Base-by-base conservation (phyloP, 2,113 vertebrate species). In the Crotalus horridus region DNA sequence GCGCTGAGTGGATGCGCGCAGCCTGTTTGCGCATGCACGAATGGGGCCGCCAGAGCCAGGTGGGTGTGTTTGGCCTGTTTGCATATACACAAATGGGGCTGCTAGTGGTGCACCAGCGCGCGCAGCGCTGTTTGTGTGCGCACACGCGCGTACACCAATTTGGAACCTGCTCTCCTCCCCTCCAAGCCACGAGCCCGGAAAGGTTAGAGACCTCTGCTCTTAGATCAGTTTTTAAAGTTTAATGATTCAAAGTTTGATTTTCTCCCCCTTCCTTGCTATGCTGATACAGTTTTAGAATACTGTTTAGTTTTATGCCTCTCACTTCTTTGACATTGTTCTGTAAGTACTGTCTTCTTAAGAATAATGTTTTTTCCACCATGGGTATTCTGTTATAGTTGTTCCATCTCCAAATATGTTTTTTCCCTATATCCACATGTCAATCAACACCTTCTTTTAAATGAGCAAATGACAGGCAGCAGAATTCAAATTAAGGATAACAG, bases 301-400 rank as follows among this genome's bases (percentile, higher is more conserved):
- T 93, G 94, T 93, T 95, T 94, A 91, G 96, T 95, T 96, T 95
- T 94, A 95, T 94, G 87, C 95, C 59, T 95, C 96, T 94, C 87
- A 96, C 94, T 92, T 95, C 95, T 95, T 95, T 94, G 97, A 95
- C 96, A 95, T 90, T 91, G 94, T 96, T 96, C 97, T 94, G 94
- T 93, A 94, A 97, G 96, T 93, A 94, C 95, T 94, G 93, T 96
- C 96, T 97, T 95, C 39, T 94, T 93, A 94, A 92, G 94, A 95
- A 92, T 95, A 94, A 95, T 0, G 90, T 94, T 93, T 95, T 95
- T 95, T 95, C 96, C 89, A 85, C 95, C 96, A 90, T 85, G 95
- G 96, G 96, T 95, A 94, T 97, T 95, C 95, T 0, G 0, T 94
- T 92, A 94, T 94, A 94, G 1, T 91, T 93, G 91, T 61, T 96